These are phyloP conservation scores for Sturnira hondurensis DNA, from an alignment of 2,113 vertebrate genomes.

Conservation along the genomic window DNA sequence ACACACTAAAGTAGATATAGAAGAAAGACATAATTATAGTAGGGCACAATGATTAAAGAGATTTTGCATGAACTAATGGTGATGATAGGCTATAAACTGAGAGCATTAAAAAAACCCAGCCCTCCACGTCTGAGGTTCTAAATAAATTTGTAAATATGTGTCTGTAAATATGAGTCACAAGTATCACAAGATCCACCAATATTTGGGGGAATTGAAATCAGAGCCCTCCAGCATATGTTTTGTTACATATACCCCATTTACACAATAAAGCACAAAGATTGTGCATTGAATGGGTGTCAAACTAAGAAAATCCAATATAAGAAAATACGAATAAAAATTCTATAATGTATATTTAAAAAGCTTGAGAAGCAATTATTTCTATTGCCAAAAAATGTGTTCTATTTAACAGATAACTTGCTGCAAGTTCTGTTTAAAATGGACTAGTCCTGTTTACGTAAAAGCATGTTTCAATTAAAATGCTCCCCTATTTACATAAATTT, in stretches of 20 bases:
- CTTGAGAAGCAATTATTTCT: neutral
- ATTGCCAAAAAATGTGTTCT: neutral
- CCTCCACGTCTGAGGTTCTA: neutral
- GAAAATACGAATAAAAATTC: neutral
- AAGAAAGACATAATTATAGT: neutral
- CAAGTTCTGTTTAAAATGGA: conserved; percentile 27
- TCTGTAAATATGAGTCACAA: neutral
- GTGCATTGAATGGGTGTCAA: neutral
- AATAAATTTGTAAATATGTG: neutral
- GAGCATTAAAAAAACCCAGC: neutral
- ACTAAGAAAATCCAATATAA: neutral
- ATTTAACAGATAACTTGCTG: conserved; percentile 22
- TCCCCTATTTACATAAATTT: neutral
- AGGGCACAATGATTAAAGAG: neutral
- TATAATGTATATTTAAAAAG: neutral
- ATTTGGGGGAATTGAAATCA: neutral
- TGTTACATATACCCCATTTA: neutral
- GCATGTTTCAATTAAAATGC: neutral
- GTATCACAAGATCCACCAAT: neutral
- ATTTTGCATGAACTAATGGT: neutral
- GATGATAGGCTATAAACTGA: neutral
- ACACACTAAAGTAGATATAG: neutral
- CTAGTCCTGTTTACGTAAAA: conserved; percentile 1
- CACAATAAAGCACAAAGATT: neutral
- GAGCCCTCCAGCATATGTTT: neutral